Evolutionary conservation across 1,140 invertebrate genomes (phyloP), one percentile per base, ranked within the genome.

Genomic region (Eufriesea mexicana): DNA sequence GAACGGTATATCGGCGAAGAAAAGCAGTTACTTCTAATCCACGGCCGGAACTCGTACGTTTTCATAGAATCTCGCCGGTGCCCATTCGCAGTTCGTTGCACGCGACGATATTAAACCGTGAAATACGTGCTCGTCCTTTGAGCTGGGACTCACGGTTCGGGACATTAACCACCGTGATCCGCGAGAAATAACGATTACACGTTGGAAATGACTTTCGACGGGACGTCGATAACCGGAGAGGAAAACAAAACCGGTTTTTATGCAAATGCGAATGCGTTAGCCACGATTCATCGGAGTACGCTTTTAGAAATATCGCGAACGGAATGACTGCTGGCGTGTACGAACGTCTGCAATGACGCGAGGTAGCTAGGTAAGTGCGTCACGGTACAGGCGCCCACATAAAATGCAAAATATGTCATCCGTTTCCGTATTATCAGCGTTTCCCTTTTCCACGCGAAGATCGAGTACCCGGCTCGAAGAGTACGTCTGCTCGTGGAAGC

Each of bases 11-110:
- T 76, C 49, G 78, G n/a, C 28, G 74, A 45, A 73, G 61, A 64
- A 71, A 64, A 55, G 76, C 79, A 89, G 86, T 90, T 90, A 90
- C 82, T 90, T 87, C 86, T 90, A 91, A 91, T 91, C 79, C 86
- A 20, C 71, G 49, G 57, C 79, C 59, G 84, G 83, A 72, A 83
- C 80, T 85, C 70, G 78, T 91, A 90, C 55, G 86, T 91, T 91
- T 87, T 89, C 81, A 86, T 87, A 78, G 76, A 71, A 86, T 85
- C 72, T 67, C 59, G 45, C 28, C 66, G 28, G 42, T 54, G 49
- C 51, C 72, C 83, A 79, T 90, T 90, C 80, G 25, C 57, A 62
- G 42, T 55, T 45, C 72, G 74, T 78, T 84, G 79, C 70, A 18
- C 45, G 42, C 66, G n/a, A 71, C 73, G 71, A 84, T 90, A 86